Evolutionary conservation across 2,888 invertebrate genomes (phyloP).

Genomic region (Watsonalla cultraria): DNA sequence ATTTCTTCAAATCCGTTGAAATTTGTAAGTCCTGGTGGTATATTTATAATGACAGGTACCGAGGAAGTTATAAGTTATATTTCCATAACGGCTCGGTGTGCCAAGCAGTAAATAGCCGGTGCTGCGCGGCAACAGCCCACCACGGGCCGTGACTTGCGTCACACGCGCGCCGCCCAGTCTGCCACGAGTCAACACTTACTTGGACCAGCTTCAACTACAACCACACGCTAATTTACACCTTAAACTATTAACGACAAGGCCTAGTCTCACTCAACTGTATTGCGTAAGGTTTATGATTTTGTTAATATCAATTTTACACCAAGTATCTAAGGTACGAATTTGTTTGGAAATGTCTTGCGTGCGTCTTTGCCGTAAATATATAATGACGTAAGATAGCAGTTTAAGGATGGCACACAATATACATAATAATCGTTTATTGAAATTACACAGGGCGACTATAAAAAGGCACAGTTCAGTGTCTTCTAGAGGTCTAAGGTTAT

Average conservation of each 20-base stretch:
- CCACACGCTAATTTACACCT: background rate
- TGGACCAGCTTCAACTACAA: constrained; percentile 16
- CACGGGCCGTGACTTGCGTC: no score
- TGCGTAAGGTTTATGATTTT: background rate
- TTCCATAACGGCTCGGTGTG: no score
- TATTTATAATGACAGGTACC: no score
- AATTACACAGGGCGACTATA: no score
- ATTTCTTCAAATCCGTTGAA: no score
- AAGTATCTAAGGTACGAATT: background rate
- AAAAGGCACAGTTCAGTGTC: no score
- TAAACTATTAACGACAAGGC: background rate
- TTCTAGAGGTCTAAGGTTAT: no score
- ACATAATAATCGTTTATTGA: constrained; percentile 9
- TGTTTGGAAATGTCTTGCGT: background rate
- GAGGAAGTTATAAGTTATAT: no score
- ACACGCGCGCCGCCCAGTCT: constrained; percentile 5
- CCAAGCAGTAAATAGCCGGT: no score
- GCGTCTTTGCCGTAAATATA: constrained; percentile 22
- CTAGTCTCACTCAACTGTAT: background rate
- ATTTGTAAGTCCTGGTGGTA: no score
- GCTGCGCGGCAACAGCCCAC: no score
- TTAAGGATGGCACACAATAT: constrained; percentile 27
- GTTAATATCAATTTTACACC: background rate
- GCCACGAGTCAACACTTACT: constrained; percentile 9
- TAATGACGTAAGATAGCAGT: constrained; percentile 26